These are phyloP conservation scores for Trematomus loennbergii DNA, from an alignment of 2,113 vertebrate genomes.

Conservation along the genomic window DNA sequence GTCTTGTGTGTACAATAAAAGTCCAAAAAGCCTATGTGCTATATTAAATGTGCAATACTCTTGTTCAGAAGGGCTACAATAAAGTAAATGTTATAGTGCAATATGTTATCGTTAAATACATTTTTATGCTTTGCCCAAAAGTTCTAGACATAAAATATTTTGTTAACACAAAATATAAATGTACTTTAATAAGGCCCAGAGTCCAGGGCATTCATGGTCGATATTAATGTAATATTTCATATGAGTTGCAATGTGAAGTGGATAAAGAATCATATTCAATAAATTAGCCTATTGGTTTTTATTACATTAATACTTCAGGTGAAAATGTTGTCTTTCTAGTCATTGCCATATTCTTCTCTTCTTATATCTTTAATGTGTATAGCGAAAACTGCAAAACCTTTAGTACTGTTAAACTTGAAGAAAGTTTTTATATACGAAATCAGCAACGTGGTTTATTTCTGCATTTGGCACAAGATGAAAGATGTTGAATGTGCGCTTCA, in stretches of 20 bases:
- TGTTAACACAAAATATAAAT: background rate
- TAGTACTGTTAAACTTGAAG: background rate
- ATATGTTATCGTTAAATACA: background rate
- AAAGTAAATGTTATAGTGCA: slow-evolving; percentile 1
- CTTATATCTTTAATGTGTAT: background rate
- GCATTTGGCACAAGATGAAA: background rate
- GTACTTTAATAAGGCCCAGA: background rate
- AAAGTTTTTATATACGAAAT: background rate
- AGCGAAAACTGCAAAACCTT: background rate
- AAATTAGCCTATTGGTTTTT: background rate
- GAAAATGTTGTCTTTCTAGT: background rate
- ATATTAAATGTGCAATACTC: background rate
- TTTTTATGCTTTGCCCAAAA: background rate
- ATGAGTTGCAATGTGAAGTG: background rate
- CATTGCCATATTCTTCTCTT: background rate
- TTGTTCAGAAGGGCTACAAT: background rate
- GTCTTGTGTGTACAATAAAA: slow-evolving; percentile 1
- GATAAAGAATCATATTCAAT: too few relatives aligned
- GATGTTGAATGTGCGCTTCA: too few relatives aligned
- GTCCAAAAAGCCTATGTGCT: background rate
- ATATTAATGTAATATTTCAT: background rate
- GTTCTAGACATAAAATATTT: background rate
- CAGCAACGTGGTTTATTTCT: background rate
- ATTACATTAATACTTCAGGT: background rate
- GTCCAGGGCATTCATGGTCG: background rate